Evolutionary conservation across 2,113 vertebrate genomes (phyloP).

Genomic region (Odontophorus gujanensis): DNA sequence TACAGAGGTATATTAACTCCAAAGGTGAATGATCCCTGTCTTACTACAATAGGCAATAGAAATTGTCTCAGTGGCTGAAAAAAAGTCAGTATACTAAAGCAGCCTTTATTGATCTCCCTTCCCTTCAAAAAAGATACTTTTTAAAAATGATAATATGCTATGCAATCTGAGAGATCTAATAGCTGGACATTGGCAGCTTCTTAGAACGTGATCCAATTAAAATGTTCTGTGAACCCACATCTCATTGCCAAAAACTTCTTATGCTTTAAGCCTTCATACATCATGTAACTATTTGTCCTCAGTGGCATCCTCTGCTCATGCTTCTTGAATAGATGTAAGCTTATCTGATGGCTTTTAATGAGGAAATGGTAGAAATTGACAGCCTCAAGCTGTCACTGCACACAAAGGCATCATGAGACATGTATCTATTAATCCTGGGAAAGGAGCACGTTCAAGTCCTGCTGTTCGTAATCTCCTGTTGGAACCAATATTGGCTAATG

Average conservation of each 20-base stretch:
- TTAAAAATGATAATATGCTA: background rate
- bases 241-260: background rate
- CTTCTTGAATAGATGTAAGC: background rate
- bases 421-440: constrained; percentile 2
- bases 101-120: background rate
- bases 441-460: background rate
- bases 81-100: background rate
- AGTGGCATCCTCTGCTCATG: background rate
- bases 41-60: background rate
- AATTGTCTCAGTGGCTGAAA: background rate
- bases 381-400: background rate
- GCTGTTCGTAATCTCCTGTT: background rate
- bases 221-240: background rate
- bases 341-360: background rate
- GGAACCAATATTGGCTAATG: constrained; percentile 34
- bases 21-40: background rate
- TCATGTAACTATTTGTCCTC: background rate
- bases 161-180: background rate
- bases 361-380: background rate
- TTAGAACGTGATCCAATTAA: background rate
- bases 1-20: background rate
- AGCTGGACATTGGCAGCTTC: background rate
- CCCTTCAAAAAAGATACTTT: background rate
- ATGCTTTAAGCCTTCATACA: background rate
- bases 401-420: background rate